These are phyloP conservation scores for Eubucco bourcierii DNA, from an alignment of 2,113 vertebrate genomes.

Conservation along the genomic window DNA sequence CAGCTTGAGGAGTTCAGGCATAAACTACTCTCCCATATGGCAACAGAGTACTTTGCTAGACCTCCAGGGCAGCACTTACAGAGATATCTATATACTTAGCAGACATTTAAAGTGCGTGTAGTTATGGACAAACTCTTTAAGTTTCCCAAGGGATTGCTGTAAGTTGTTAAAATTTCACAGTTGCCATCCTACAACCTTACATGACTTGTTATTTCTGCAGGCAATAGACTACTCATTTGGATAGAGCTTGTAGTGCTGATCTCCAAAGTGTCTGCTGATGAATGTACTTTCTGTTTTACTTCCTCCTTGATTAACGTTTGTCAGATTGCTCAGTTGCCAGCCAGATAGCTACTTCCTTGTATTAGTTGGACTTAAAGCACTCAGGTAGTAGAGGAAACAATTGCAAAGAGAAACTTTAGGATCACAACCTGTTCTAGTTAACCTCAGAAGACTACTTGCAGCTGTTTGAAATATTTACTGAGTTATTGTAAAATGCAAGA, in stretches of 20 bases:
- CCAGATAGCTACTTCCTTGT: conserved; percentile 3
- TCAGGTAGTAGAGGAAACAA: background rate
- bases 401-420: background rate
- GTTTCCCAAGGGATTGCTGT: background rate
- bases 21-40: background rate
- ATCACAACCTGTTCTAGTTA: background rate
- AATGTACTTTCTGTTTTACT: conserved; percentile 24
- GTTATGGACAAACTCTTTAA: background rate
- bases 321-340: conserved; percentile 19
- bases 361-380: background rate
- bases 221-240: background rate
- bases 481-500: background rate
- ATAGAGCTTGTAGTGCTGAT: background rate
- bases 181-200: background rate
- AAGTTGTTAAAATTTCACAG: background rate
- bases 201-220: background rate
- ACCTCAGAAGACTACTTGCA: background rate
- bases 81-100: background rate
- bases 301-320: conserved; percentile 15
- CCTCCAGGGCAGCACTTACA: background rate
- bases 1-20: background rate
- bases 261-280: background rate
- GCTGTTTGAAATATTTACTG: background rate
- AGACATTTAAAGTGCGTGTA: background rate
- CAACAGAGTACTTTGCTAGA: background rate